A percentile compares a stretch with the other conserved stretches of the same genome.
These are phyloP conservation scores for Dendrocopos noguchii DNA, from an alignment of 2,113 vertebrate genomes.

Conservation along the genomic window DNA sequence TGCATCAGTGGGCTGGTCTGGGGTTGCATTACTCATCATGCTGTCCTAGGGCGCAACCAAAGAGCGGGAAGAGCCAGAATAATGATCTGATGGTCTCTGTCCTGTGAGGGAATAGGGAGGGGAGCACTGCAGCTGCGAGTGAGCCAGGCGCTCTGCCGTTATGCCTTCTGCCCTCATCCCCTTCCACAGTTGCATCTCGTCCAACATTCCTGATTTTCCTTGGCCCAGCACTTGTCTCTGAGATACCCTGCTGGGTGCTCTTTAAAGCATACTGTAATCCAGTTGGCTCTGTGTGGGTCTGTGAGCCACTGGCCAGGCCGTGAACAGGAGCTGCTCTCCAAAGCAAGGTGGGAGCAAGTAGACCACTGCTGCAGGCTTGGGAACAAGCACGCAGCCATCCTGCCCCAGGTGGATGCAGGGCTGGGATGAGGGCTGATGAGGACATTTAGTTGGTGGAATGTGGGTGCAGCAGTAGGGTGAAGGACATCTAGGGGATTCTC, in stretches of 20 bases:
- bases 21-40: not conserved
- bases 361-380: not conserved
- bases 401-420: fast-evolving
- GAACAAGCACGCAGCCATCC: not conserved
- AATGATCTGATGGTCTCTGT: not conserved
- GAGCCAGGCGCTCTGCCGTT: not conserved
- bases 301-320: not conserved
- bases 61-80: not conserved
- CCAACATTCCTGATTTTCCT: constrained; percentile 38
- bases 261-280: not conserved
- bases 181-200: not conserved
- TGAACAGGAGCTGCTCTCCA: fast-evolving
- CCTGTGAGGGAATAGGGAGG: fast-evolving
- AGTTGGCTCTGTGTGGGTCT: not conserved
- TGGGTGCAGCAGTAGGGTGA: not conserved
- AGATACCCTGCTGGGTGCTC: not conserved
- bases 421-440: not conserved
- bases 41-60: not conserved
- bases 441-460: not conserved
- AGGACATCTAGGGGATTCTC: not conserved
- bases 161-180: not conserved
- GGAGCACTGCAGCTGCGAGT: fast-evolving
- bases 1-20: not conserved
- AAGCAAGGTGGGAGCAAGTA: fast-evolving
- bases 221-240: not conserved